phyloP scores from a whole-genome alignment of 2,113 vertebrate genomes.

The Clarias magur region DNA sequence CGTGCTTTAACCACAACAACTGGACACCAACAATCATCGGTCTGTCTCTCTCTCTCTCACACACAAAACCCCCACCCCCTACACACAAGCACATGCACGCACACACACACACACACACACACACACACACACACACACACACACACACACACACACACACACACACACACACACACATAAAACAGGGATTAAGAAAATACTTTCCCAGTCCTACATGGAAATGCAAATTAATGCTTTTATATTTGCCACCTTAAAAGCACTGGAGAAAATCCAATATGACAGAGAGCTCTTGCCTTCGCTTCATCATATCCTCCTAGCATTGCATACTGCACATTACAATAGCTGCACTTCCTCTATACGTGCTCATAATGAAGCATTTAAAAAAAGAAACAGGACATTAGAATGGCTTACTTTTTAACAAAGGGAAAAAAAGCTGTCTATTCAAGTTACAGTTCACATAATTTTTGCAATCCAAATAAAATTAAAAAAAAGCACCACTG shows the following conservation, averaged over 20 bases:
- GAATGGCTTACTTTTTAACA: conserved; percentile 49
- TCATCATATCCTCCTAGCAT: conserved; percentile 80
- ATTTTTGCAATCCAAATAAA: conserved; percentile 45
- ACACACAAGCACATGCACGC: conserved; percentile 35
- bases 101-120: conserved; percentile 42
- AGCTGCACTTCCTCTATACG: conserved; percentile 48
- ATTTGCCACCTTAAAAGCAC: conserved; percentile 77
- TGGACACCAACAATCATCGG: conserved; percentile 63
- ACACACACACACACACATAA: conserved; percentile 62
- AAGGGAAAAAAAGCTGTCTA: conserved; percentile 50
- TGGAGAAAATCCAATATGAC: conserved; percentile 83
- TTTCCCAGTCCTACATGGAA: conserved; percentile 86
- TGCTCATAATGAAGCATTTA: conserved; percentile 69
- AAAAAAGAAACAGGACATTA: conserved; percentile 51
- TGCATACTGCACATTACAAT: conserved; percentile 54
- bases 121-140: conserved; percentile 29
- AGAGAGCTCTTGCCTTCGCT: conserved; percentile 67
- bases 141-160: background rate
- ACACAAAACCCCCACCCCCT: too few species aligned
- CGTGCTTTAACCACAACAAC: conserved; percentile 72
- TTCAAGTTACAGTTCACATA: conserved; percentile 66
- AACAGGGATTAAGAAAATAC: conserved; percentile 73
- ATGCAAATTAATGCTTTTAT: conserved; percentile 75
- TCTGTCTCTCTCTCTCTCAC: background rate
- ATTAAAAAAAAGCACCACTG: conserved; percentile 66